These are phyloP conservation scores for Macrosteles quadrilineatus DNA, from an alignment of 1,140 invertebrate species.

Conservation along the genomic window DNA sequence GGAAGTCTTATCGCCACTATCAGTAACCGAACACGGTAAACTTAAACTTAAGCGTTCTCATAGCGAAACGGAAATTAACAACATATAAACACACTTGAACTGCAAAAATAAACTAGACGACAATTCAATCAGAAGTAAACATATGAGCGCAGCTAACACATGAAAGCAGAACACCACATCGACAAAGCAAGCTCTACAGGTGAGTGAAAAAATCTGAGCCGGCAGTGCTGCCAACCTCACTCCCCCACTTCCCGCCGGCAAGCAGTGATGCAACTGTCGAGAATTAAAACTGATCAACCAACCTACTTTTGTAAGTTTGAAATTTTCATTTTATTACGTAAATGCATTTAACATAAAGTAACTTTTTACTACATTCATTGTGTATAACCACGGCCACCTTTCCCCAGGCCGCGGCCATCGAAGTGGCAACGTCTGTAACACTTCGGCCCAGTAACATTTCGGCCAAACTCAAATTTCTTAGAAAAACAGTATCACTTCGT, in stretches of 20 bases:
- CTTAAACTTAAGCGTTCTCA: neutral
- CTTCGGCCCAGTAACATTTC: no score
- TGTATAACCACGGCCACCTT: no score
- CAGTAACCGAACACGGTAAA: neutral
- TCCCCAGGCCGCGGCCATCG: no score
- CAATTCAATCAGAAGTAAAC: neutral
- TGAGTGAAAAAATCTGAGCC: conserved; percentile 12
- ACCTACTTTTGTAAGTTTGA: neutral
- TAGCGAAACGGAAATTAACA: no score
- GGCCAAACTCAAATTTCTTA: no score
- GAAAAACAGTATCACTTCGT: no score
- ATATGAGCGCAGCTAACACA: neutral
- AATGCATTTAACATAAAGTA: no score
- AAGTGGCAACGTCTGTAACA: no score
- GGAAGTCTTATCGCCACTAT: neutral
- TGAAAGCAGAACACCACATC: neutral
- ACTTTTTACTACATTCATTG: no score
- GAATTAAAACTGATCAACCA: neutral
- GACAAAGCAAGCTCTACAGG: neutral
- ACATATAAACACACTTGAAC: neutral
- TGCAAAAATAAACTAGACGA: neutral
- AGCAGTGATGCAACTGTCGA: neutral
- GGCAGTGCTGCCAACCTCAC: conserved; percentile 9
- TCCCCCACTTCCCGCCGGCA: conserved; percentile 9
- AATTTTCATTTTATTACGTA: no score